Evolutionary conservation across 2,113 vertebrate species (phyloP).

Genomic region (Tympanuchus pallidicinctus): DNA sequence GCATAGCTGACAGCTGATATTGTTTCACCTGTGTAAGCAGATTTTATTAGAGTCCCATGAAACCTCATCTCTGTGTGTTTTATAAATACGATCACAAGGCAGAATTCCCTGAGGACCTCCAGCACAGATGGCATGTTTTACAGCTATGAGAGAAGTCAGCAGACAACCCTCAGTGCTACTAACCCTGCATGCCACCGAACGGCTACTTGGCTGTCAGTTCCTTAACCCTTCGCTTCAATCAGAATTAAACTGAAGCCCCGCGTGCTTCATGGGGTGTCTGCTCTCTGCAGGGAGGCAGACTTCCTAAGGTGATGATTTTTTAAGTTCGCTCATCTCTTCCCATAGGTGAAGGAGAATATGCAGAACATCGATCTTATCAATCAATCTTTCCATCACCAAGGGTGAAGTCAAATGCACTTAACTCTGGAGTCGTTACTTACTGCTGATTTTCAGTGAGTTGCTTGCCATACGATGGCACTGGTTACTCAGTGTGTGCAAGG

Average conservation of each 20-base stretch:
- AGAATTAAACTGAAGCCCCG: background rate
- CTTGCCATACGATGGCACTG: background rate
- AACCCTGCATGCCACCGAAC: constrained; percentile 4
- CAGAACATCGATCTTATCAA: background rate
- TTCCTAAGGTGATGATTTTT: background rate
- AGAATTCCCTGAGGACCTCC: background rate
- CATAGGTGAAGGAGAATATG: accelerated
- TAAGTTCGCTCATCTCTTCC: background rate
- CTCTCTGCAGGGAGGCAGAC: background rate
- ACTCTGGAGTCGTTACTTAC: background rate
- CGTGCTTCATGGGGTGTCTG: background rate
- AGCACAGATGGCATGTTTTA: constrained; percentile 32
- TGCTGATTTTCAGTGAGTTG: background rate
- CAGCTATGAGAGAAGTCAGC: constrained; percentile 10
- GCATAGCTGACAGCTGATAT: background rate
- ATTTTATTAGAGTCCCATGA: constrained; percentile 12
- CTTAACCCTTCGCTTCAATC: constrained; percentile 15
- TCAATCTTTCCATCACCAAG: background rate
- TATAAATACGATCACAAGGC: background rate
- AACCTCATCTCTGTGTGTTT: constrained; percentile 18
- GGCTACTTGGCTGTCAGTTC: background rate
- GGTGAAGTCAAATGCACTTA: background rate
- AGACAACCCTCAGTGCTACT: background rate
- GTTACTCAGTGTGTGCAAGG: background rate
- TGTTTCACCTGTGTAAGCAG: constrained; percentile 36